Evolutionary conservation across 2,797 vertebrate genomes (phyloP), one percentile per base, ranked within the genome.

Genomic region (Lithobates pipiens): DNA sequence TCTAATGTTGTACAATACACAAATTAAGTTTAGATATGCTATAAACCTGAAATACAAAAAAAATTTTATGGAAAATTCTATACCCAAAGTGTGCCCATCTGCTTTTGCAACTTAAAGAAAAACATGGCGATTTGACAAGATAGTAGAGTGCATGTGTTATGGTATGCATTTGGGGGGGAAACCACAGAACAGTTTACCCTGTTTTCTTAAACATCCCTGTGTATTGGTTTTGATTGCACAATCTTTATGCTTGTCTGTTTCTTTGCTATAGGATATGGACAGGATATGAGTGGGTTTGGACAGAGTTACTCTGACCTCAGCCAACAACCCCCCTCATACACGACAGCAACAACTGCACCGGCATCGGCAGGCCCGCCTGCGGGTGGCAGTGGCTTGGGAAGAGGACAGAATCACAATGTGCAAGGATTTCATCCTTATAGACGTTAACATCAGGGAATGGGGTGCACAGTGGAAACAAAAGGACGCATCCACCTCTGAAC

Each of bases 351-450:
- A 74, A 95, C 98, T 16, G 96, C 97, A 90, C 97, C 96, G 80
- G 96, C 96, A 23, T 94, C 97, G 0, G 90, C 96, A 27, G 95
- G 95, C 39, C 96, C 96, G 42, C 97, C 97, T 0, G 89, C 96
- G 0, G 93, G 96, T 0, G 96, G 96, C 88, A 97, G 91, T 63
- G 96, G 95, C n/a, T 98, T 98, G 10, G 98, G 96, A 88, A 96
- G 98, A 80, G 98, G 98, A 80, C 98, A 99, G 95, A 99, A 99
- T 95, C 98, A 99, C 93, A 99, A 99, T 18, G 97, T 99, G 92
- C 97, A 99, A 95, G 97, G 98, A 92, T 99, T 99, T 94, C 98
- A 99, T 87, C 98, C 98, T 15, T 99, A 99, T 94, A 93, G 98
- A 91, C 98, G 98, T 96, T 99, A 94, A 94, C 90, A 94, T 95